Conservation (phyloP, 2,888 invertebrate genomes). For the Cetonia aurata region DNA sequence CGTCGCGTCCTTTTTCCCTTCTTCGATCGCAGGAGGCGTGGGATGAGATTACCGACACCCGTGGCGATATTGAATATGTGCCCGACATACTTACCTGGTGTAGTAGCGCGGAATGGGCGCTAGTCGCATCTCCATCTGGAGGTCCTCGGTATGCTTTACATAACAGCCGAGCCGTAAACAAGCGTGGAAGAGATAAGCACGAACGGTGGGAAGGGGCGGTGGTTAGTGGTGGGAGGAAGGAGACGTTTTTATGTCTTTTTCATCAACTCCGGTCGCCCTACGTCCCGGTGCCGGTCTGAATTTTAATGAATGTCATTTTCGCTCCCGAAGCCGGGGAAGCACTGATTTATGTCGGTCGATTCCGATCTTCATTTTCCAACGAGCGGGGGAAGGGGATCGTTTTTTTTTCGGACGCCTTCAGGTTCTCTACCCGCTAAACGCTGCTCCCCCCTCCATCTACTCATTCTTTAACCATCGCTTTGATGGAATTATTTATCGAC, state of each 20-base stretch:
- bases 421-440: no score
- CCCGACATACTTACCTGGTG: constrained; percentile 16
- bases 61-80: constrained; percentile 31
- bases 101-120: neutral
- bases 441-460: no score
- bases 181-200: constrained; percentile 15
- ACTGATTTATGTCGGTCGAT: constrained; percentile 36
- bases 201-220: no score
- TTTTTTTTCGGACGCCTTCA: no score
- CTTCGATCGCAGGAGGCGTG: neutral
- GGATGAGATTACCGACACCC: neutral
- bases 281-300: constrained; percentile 23
- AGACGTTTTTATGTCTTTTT: constrained; percentile 38
- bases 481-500: constrained; percentile 16
- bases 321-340: constrained; percentile 9
- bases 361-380: constrained; percentile 17
- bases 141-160: constrained; percentile 24
- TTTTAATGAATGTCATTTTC: constrained; percentile 41
- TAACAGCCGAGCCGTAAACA: constrained; percentile 32
- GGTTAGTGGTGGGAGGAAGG: neutral
- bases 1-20: neutral
- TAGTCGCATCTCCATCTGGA: constrained; percentile 12
- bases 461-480: neutral
- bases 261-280: constrained; percentile 25
- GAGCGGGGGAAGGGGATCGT: no score